Conservation (phyloP, 2,797 vertebrate genomes). For the Eospalax fontanierii region DNA sequence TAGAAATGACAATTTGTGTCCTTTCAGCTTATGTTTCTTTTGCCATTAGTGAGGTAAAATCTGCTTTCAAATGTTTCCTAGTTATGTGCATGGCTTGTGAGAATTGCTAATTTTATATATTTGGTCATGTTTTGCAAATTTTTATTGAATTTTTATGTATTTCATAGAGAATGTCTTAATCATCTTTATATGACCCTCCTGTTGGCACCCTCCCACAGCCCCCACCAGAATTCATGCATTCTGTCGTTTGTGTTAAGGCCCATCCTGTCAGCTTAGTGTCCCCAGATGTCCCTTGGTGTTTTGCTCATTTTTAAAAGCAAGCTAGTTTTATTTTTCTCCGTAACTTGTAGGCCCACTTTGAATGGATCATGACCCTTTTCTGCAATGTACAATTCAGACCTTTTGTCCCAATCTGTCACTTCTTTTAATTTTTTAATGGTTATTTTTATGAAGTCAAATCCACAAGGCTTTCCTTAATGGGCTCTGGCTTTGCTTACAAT, state of each 20-base stretch:
- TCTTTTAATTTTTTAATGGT: conserved; percentile 50
- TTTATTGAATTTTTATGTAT: no score
- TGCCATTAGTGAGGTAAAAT: neutral
- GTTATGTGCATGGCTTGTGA: conserved; percentile 20
- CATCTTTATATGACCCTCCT: no score
- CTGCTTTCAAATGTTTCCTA: conserved; percentile 41
- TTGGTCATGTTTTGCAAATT: no score
- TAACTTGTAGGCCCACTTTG: conserved; percentile 24
- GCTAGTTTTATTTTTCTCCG: conserved; percentile 60
- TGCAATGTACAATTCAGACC: conserved; percentile 44
- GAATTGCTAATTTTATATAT: conserved; percentile 52
- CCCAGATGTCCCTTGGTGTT: no score
- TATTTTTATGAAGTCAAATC: neutral
- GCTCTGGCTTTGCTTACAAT: conserved; percentile 50
- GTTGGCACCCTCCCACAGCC: no score
- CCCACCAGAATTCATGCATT: no score
- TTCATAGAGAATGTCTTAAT: no score
- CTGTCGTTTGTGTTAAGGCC: no score
- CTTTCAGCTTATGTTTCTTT: conserved; percentile 18
- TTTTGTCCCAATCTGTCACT: conserved; percentile 27
- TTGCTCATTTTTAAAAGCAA: conserved; percentile 31
- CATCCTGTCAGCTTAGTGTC: no score
- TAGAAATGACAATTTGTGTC: neutral
- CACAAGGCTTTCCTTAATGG: conserved; percentile 7
- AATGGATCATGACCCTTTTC: neutral